These are phyloP conservation scores for Cheilosia grossa DNA, from an alignment of 2,888 invertebrate species.

Conservation along the genomic window DNA sequence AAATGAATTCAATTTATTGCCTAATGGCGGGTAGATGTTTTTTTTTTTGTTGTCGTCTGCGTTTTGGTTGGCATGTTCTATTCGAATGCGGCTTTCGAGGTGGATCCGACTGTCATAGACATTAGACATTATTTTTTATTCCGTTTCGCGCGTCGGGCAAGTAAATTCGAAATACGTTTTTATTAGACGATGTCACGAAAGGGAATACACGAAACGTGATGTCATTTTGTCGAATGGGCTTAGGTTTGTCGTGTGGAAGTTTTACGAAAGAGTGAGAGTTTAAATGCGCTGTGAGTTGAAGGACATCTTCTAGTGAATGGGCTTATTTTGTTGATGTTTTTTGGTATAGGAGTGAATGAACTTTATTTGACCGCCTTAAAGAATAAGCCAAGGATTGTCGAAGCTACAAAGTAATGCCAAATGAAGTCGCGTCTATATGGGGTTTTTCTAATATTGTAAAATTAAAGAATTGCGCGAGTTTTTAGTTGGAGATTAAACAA, in stretches of 20 bases:
- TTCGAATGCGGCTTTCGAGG: conserved; percentile 7
- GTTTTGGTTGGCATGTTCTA: not conserved
- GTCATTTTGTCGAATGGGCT: conserved; percentile 14
- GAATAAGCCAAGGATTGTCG: not conserved
- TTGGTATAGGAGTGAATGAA: not conserved
- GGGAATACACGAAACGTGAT: conserved; percentile 16
- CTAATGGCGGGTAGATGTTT: conserved; percentile 20
- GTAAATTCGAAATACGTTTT: conserved; percentile 10
- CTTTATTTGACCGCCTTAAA: not conserved
- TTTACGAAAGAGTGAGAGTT: not conserved
- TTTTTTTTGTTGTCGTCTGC: not conserved
- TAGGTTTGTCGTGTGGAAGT: not conserved
- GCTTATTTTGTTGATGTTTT: not conserved
- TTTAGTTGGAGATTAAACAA: too few species aligned
- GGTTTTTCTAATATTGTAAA: too few species aligned
- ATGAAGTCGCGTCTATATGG: too few species aligned
- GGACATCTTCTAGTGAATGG: conserved; percentile 1
- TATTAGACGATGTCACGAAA: conserved; percentile 30
- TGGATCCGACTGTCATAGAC: conserved; percentile 1
- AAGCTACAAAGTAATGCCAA: too few species aligned
- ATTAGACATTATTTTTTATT: conserved; percentile 6
- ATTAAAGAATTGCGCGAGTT: too few species aligned
- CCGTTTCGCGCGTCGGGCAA: conserved; percentile 13
- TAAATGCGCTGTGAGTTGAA: not conserved
- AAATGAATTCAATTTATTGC: conserved; percentile 15